Evolutionary conservation across 2,113 vertebrate species (phyloP).

Genomic region (Butastur rufipennis): DNA sequence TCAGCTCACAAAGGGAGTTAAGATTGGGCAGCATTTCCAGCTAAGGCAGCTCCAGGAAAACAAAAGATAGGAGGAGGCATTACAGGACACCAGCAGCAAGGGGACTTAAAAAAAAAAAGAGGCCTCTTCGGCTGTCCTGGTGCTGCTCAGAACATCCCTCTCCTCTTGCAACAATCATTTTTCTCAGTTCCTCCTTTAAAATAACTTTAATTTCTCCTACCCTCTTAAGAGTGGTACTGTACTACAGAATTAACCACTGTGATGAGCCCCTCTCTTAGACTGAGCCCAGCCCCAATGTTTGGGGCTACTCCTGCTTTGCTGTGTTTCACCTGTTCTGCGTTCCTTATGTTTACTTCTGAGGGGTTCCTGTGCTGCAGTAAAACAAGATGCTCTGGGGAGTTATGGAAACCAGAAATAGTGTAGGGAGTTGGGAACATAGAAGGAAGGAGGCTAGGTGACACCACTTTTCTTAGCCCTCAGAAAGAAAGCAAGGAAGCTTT

Average conservation of each 20-base stretch:
- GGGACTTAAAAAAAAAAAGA: background rate
- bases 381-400: background rate
- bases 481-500: background rate
- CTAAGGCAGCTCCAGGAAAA: background rate
- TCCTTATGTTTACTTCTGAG: background rate
- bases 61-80: background rate
- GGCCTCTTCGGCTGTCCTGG: background rate
- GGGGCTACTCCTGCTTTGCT: rapidly evolving
- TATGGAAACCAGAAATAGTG: background rate
- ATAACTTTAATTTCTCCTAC: background rate
- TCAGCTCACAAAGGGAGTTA: background rate
- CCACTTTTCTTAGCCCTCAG: background rate
- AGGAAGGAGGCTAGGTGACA: background rate
- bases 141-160: background rate
- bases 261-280: background rate
- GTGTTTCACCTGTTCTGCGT: background rate
- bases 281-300: background rate
- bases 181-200: background rate
- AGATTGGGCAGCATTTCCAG: background rate
- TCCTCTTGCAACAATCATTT: background rate
- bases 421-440: background rate
- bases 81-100: background rate
- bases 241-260: background rate
- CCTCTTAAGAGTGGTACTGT: background rate
- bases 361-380: background rate